A percentile compares a stretch with the other conserved stretches of the same genome.
phyloP scores from a whole-genome alignment of 2,113 vertebrate genomes.

The Sphyrna mokarran region DNA sequence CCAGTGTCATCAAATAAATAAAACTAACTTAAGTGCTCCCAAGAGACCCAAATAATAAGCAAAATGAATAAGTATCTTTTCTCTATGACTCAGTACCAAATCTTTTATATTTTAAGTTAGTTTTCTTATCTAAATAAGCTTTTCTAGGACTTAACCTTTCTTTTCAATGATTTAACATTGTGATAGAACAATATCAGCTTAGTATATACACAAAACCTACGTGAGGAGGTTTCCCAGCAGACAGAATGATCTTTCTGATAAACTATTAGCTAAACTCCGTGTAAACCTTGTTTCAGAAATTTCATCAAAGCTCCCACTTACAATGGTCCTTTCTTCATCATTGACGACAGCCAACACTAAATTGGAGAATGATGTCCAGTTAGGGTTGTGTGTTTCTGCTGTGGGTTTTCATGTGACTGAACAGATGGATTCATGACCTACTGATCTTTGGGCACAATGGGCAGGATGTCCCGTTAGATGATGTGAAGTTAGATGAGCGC shows the following conservation, averaged over 20 bases:
- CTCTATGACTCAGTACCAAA: too few species aligned
- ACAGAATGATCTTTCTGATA: neutral
- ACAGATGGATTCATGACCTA: neutral
- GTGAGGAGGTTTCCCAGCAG: neutral
- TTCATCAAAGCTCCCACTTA: neutral
- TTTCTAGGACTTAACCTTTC: neutral
- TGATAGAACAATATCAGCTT: neutral
- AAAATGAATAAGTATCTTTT: neutral
- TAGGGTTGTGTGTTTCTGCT: neutral
- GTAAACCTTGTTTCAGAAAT: neutral
- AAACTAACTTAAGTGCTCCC: neutral
- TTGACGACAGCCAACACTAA: neutral
- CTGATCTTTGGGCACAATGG: neutral
- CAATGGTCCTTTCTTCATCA: neutral
- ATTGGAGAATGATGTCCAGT: neutral
- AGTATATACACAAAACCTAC: neutral
- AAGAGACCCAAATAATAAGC: neutral
- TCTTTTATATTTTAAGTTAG: neutral
- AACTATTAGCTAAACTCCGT: neutral
- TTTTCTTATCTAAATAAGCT: neutral
- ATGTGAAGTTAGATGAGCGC: neutral
- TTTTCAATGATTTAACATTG: neutral
- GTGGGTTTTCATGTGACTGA: neutral
- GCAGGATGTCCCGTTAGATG: neutral
- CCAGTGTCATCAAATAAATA: neutral